Evolutionary conservation across 2,888 invertebrate species (phyloP).

Genomic region (Amblyjoppa fuscipennis): DNA sequence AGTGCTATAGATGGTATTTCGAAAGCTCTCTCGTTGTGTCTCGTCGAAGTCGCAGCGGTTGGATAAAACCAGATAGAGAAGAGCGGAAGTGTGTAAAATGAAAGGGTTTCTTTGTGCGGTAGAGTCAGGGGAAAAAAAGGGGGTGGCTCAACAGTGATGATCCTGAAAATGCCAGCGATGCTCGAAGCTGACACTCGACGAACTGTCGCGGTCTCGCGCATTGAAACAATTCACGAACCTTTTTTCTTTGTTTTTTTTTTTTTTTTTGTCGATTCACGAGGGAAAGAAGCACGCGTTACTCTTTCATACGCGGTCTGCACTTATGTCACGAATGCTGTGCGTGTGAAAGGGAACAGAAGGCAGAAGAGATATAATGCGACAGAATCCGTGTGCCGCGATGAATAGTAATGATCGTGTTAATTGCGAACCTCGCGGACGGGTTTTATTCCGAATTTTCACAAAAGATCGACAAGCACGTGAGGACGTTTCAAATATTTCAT

Average conservation of each 20-base stretch:
- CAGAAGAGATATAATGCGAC: background rate
- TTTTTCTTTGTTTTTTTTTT: background rate
- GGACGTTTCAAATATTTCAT: background rate
- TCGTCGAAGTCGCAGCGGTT: background rate
- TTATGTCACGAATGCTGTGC: background rate
- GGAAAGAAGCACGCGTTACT: background rate
- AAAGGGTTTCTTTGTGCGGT: constrained; percentile 1
- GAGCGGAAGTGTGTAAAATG: background rate
- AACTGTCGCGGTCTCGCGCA: constrained; percentile 3
- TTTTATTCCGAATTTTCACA: background rate
- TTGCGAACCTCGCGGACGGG: background rate
- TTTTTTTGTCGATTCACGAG: background rate
- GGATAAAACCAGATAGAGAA: constrained; percentile 13
- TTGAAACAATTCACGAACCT: constrained; percentile 8
- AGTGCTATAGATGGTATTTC: constrained; percentile 17
- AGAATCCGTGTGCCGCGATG: background rate
- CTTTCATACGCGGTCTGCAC: background rate
- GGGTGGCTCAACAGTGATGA: constrained; percentile 32
- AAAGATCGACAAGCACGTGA: background rate
- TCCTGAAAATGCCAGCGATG: constrained; percentile 39
- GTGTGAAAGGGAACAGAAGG: background rate
- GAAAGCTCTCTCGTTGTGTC: constrained; percentile 10
- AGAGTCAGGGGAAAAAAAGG: background rate
- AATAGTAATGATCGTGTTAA: constrained; percentile 18
- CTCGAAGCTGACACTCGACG: constrained; percentile 8